Base-by-base conservation (phyloP, 2,888 invertebrate species). In the Chrysolina americana region DNA sequence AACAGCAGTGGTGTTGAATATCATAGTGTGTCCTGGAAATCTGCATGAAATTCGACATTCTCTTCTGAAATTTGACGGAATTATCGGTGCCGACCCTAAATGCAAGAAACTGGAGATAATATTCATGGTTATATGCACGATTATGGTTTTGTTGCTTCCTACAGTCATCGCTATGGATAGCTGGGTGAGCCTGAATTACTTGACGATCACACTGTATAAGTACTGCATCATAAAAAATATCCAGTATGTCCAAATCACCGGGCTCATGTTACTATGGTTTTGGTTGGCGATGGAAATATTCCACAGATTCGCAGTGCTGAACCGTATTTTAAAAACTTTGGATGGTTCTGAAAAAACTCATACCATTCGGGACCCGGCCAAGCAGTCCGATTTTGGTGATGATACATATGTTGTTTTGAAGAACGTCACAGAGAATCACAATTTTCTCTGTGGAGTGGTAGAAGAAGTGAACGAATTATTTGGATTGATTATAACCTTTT, bases 231-330 rank as follows among this genome's bases (percentile, higher is more conserved):
- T 68, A 23, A 53, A 63, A 47, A 64, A 64, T 64, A 36, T 68
- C 28, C 50, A 59, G 6, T 64, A 68, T 13, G 65, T 17, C 41
- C 64, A 68, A 53, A 53, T 64, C 6, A 68, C 50, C 8, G 5
- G 50, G 11, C 2, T 41, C 15, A 11, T 73, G 17, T 59, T 41
- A 21, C 19, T 73, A 10, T 73, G 68, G 63, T 53, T 68, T 21
- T 53, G 68, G 73, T 19, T 73, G 0, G 68, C 50, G n/a, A 41
- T 68, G 13, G 73, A 73, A 21, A 56, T 73, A 0, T 68, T 41
- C 19, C 44, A 68, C 5, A 68, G 73, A 23, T 73, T 73, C 36
- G 23, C 50, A 53, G 41, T 53, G 5, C 48, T 73, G 21, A 73
- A 73, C 15, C 0, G 8, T 41, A 8, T 68, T 15, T 10, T 41